Evolutionary conservation across 1,140 invertebrate genomes (phyloP).

Genomic region (Lucilia sericata): DNA sequence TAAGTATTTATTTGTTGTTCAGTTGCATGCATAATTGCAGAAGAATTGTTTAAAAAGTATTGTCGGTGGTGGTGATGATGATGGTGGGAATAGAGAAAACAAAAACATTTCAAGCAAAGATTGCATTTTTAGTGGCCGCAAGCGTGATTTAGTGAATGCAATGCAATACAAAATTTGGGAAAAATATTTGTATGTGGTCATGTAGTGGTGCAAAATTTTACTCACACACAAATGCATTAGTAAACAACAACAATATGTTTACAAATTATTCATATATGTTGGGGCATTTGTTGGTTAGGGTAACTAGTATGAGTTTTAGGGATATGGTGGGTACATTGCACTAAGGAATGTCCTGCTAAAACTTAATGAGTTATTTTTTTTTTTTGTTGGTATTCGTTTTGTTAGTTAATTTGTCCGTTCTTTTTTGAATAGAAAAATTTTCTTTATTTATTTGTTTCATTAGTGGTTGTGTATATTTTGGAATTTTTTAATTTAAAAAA

Average conservation of each 20-base stretch:
- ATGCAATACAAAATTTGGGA: slow-evolving; percentile 57
- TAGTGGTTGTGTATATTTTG: slow-evolving; percentile 17
- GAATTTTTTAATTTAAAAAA: slow-evolving; percentile 37
- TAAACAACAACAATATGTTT: background rate
- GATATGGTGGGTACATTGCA: slow-evolving; percentile 9
- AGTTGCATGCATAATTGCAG: slow-evolving; percentile 32
- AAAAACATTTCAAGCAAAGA: slow-evolving; percentile 4
- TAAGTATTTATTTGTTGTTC: slow-evolving; percentile 1
- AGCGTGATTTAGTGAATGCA: slow-evolving; percentile 65
- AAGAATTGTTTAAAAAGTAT: background rate
- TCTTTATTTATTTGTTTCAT: slow-evolving; percentile 40
- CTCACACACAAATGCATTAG: background rate
- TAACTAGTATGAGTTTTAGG: background rate
- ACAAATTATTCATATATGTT: background rate
- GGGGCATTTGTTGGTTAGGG: background rate
- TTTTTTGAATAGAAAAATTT: background rate
- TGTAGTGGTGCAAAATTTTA: background rate
- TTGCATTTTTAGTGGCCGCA: slow-evolving; percentile 50
- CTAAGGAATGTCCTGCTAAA: slow-evolving; percentile 55
- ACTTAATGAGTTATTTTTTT: slow-evolving; percentile 52
- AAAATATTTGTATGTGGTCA: background rate
- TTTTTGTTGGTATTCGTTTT: slow-evolving; percentile 35
- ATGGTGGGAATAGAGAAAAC: no score
- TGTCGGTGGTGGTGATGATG: background rate
- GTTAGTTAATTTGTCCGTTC: slow-evolving; percentile 12